Evolutionary conservation across 2,797 vertebrate species (phyloP).

Genomic region (Etheostoma nigrum): DNA sequence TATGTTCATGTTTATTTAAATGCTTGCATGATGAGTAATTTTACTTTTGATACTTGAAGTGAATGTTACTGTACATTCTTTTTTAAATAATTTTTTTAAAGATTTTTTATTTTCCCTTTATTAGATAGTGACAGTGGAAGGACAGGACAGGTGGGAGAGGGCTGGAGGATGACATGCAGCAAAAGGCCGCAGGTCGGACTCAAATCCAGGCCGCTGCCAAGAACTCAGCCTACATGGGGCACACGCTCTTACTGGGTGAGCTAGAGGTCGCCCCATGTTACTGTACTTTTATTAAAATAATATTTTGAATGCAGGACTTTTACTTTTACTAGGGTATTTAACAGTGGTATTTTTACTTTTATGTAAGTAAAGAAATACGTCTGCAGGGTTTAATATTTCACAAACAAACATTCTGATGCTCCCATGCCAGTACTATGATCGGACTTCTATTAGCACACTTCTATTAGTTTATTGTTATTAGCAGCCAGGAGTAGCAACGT

Average conservation of each 20-base stretch:
- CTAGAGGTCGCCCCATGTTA: background rate
- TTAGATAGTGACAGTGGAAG: too few relatives aligned
- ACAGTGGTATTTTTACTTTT: background rate
- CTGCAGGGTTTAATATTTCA: background rate
- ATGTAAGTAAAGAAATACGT: background rate
- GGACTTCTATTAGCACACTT: background rate
- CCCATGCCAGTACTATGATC: background rate
- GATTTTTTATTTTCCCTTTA: too few relatives aligned
- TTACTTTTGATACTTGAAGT: background rate
- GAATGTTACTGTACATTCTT: too few relatives aligned
- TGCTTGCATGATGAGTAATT: constrained; percentile 1
- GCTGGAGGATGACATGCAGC: too few relatives aligned
- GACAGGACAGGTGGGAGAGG: too few relatives aligned
- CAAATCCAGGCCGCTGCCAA: too few relatives aligned
- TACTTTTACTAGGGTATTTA: background rate
- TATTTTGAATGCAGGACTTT: background rate
- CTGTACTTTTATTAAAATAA: background rate
- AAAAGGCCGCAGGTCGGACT: too few relatives aligned
- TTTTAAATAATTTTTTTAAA: too few relatives aligned
- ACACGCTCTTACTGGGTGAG: too few relatives aligned
- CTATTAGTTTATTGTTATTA: background rate
- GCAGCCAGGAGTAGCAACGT: background rate
- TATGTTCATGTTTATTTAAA: background rate
- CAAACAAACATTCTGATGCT: background rate
- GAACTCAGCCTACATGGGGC: too few relatives aligned